Base-by-base conservation (phyloP, 2,888 invertebrate genomes). In the Apamea sordens region DNA sequence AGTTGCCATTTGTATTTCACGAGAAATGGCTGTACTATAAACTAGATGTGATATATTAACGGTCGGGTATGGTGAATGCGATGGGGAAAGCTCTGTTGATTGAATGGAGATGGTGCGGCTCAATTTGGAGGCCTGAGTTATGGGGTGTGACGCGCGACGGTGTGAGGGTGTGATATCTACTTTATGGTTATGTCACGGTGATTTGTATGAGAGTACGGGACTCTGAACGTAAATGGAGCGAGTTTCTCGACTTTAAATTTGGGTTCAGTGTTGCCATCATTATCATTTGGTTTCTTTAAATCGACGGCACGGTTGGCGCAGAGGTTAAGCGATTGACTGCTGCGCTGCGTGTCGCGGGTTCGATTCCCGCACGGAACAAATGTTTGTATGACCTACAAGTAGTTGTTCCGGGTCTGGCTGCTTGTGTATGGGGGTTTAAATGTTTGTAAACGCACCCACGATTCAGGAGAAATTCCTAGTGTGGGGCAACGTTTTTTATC, bases 41-140 rank as follows among this genome's bases (percentile, higher is more conserved):
- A 59, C 56, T 59, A 59, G 61, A 61, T 61, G 61, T 61, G 61
- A 28, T 28, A 59, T 59, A 61, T 63, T 64, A 44, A 63, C 50
- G 21, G 21, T 15, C 10, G 36, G 28, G 47, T 47, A 47, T 32
- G 13, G 24, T 28, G 36, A 87, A 91, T 79, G 85, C 84, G 84
- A 90, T 89, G 87, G 85, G 44, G 67, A 76, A 65, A 81, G 76
- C 67, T 44, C 44, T 32, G 41, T 61, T 73, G 81, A 83, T 83
- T 76, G 85, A 83, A 83, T 75, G 59, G 75, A 73, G 69, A 61
- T 32, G 79, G 64, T 61, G 68, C 47, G 83, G 73, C 85, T 84
- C 83, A 84, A 82, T 74, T 74, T 70, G 36, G 69, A 69, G 64
- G 24, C 59, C 32, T 81, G 82, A 85, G 53, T 84, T 84, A 84